Percentiles rank a stretch among this genome's conserved stretches.
These are phyloP conservation scores for Stigmatopora argus DNA, from an alignment of 2,113 vertebrate genomes.

Conservation along the genomic window DNA sequence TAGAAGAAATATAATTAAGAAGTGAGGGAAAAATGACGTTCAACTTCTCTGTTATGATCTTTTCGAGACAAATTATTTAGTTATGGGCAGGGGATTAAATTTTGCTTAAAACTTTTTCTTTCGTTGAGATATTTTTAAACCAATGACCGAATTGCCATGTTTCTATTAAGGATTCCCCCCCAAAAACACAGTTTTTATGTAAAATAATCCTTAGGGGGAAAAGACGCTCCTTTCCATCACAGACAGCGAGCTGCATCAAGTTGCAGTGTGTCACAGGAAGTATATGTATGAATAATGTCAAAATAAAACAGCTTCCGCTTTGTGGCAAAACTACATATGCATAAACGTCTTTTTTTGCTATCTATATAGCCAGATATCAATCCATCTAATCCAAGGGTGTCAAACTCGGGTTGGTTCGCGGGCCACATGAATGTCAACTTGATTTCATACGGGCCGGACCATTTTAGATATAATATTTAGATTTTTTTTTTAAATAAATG, in stretches of 20 bases:
- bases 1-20: not conserved
- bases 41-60: slow-evolving; percentile 41
- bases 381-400: too few relatives aligned
- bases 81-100: not conserved
- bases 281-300: not conserved
- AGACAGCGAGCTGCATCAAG: slow-evolving; percentile 27
- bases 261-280: slow-evolving; percentile 3
- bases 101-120: not conserved
- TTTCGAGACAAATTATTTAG: slow-evolving; percentile 18
- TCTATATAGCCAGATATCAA: too few relatives aligned
- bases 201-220: slow-evolving; percentile 34
- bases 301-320: slow-evolving; percentile 26
- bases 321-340: not conserved
- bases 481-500: too few relatives aligned
- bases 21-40: slow-evolving; percentile 27
- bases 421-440: too few relatives aligned
- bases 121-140: not conserved
- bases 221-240: slow-evolving; percentile 10
- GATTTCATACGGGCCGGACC: too few relatives aligned
- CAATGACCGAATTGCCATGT: slow-evolving; percentile 28
- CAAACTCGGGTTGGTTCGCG: too few relatives aligned
- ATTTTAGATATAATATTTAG: too few relatives aligned
- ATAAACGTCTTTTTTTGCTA: too few relatives aligned
- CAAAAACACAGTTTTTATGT: slow-evolving; percentile 33
- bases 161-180: slow-evolving; percentile 8